These are phyloP conservation scores for Pipistrellus pygmaeus DNA, from an alignment of 2,797 vertebrate genomes.

Conservation along the genomic window DNA sequence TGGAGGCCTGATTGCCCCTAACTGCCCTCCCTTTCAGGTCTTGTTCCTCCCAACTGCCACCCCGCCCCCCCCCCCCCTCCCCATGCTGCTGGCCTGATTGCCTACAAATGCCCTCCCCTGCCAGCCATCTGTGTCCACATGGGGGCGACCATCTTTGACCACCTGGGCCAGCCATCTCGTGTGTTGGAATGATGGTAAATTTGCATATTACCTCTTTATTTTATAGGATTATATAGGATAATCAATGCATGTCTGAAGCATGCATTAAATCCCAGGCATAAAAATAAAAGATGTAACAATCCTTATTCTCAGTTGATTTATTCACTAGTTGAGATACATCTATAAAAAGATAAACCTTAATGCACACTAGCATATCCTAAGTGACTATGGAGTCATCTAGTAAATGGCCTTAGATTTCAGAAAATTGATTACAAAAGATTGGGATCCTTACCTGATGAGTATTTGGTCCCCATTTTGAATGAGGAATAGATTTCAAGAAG, in stretches of 20 bases:
- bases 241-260: neutral
- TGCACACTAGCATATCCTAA: neutral
- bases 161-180: too few relatives aligned
- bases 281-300: neutral
- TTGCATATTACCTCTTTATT: too few relatives aligned
- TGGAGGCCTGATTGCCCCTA: too few relatives aligned
- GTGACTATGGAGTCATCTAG: neutral
- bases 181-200: too few relatives aligned
- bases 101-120: too few relatives aligned
- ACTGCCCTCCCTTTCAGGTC: too few relatives aligned
- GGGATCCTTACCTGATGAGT: neutral
- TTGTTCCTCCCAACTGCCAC: too few relatives aligned
- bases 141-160: too few relatives aligned
- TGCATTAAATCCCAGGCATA: slow-evolving; percentile 20
- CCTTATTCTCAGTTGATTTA: neutral
- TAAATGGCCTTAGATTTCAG: neutral
- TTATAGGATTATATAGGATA: neutral
- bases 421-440: neutral
- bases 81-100: too few relatives aligned
- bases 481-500: neutral
- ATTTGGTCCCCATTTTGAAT: neutral
- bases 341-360: neutral
- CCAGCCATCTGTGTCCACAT: too few relatives aligned
- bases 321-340: neutral
- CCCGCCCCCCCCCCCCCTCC: too few relatives aligned